These are phyloP conservation scores for Acanthornis magna DNA, from an alignment of 2,797 vertebrate genomes.

Conservation along the genomic window DNA sequence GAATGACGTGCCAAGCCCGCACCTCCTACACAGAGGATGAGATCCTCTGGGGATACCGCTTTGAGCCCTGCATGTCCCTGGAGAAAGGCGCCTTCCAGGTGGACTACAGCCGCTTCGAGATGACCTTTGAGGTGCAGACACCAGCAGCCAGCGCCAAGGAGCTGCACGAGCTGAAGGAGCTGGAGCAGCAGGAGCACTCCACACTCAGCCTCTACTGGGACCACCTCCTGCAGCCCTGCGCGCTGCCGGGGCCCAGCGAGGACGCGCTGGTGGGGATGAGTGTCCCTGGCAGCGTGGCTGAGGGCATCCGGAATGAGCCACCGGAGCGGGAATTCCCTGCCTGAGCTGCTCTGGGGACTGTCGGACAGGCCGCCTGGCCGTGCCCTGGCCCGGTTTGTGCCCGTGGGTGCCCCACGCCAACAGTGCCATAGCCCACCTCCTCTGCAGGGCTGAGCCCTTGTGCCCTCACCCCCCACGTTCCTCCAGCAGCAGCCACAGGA, in stretches of 20 bases:
- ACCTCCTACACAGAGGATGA: conserved; percentile 83
- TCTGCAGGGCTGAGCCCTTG: background rate
- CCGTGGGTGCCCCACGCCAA: background rate
- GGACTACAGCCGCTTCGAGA: conserved; percentile 81
- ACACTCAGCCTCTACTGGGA: conserved; percentile 54
- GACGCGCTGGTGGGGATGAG: background rate
- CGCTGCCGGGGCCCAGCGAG: accelerated
- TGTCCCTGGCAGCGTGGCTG: accelerated
- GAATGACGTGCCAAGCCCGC: conserved; percentile 87
- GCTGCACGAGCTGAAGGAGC: conserved; percentile 46
- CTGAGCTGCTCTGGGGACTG: background rate
- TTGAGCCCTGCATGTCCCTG: conserved; percentile 83
- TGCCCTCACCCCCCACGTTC: background rate
- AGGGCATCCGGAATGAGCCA: background rate
- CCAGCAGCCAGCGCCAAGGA: conserved; percentile 74
- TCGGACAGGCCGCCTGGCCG: accelerated
- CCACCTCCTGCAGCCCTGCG: conserved; percentile 22
- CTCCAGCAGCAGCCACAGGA: background rate
- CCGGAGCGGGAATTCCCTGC: background rate
- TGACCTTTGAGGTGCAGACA: conserved; percentile 83
- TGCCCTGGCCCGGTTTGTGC: background rate
- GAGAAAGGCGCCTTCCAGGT: conserved; percentile 84
- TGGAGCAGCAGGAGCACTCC: conserved; percentile 50
- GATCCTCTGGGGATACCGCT: conserved; percentile 84
- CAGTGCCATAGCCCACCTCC: conserved; percentile 25